Evolutionary conservation across 2,888 invertebrate genomes (phyloP).

Genomic region (Tuta absoluta): DNA sequence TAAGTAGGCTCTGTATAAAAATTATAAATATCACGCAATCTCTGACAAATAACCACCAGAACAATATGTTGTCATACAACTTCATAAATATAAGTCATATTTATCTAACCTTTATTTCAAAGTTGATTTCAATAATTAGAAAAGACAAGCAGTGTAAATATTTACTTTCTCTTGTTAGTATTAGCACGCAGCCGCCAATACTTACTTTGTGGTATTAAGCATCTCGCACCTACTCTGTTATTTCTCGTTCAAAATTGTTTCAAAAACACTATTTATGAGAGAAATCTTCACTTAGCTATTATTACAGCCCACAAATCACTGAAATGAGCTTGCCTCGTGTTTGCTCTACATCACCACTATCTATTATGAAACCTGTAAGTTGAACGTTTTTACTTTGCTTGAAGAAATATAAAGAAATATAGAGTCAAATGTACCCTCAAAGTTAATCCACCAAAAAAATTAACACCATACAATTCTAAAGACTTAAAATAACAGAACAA

Average conservation of each 20-base stretch:
- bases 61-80: not conserved
- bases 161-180: not conserved
- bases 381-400: not conserved
- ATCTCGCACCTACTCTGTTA: too few relatives aligned
- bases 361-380: not conserved
- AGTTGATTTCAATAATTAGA: not conserved
- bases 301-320: conserved; percentile 17
- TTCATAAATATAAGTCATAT: not conserved
- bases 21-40: too few relatives aligned
- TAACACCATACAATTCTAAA: not conserved
- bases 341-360: not conserved
- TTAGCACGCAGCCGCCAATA: too few relatives aligned
- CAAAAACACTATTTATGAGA: not conserved
- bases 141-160: not conserved
- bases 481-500: not conserved
- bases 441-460: not conserved
- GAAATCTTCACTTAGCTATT: conserved; percentile 13
- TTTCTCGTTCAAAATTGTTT: not conserved
- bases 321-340: conserved; percentile 12
- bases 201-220: too few relatives aligned
- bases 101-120: too few relatives aligned
- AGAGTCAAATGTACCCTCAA: not conserved
- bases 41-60: not conserved
- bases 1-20: too few relatives aligned
- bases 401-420: not conserved